A percentile compares a stretch with the other conserved stretches of the same genome.
phyloP scores from a whole-genome alignment of 2,888 invertebrate genomes.

The Blera fallax region DNA sequence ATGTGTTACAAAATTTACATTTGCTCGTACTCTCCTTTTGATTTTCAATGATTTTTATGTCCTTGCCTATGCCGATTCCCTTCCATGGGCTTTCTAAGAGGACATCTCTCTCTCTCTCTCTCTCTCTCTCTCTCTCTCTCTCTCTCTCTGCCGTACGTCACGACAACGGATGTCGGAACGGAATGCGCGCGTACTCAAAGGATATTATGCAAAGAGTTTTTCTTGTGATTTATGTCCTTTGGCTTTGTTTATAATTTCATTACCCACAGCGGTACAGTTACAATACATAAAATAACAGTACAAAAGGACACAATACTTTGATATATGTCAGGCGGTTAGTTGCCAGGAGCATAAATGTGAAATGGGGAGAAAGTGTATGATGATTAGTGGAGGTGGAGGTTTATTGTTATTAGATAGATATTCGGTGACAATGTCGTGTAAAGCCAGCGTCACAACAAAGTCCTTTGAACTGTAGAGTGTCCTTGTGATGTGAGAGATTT shows the following conservation, averaged over 20 bases:
- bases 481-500: constrained; percentile 22
- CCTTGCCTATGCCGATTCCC: neutral
- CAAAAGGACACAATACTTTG: constrained; percentile 52
- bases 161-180: constrained; percentile 2
- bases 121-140: too few species aligned
- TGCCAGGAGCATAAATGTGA: neutral
- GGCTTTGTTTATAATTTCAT: constrained; percentile 53
- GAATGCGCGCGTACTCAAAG: constrained; percentile 32
- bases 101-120: neutral
- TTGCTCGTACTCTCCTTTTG: neutral
- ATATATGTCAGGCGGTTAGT: constrained; percentile 39
- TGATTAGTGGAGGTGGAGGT: too few species aligned
- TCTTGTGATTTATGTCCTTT: constrained; percentile 57
- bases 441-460: neutral
- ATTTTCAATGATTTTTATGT: constrained; percentile 48
- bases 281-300: constrained; percentile 42
- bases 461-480: neutral
- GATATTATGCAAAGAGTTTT: constrained; percentile 60
- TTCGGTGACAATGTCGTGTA: neutral
- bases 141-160: neutral
- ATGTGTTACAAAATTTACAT: constrained; percentile 35
- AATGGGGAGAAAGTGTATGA: neutral
- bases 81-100: neutral
- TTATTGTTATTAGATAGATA: constrained; percentile 11
- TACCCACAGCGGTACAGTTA: constrained; percentile 42